phyloP scores from a whole-genome alignment of 2,888 invertebrate species.

The Spicauda simplicius region DNA sequence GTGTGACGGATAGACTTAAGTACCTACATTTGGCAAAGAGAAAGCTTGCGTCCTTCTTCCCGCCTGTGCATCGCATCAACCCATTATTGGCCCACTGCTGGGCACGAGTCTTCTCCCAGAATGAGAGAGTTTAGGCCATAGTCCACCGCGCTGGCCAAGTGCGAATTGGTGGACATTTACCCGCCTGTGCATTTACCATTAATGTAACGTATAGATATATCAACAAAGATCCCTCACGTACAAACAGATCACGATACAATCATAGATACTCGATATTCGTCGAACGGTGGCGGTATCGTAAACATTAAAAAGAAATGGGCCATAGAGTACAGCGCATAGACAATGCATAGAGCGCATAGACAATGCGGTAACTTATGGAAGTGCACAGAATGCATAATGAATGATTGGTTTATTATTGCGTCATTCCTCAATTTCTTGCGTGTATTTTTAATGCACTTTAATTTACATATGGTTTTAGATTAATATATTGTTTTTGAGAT shows the following conservation, averaged over 20 bases:
- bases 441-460: not conserved
- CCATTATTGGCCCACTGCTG: too few relatives aligned
- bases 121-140: too few relatives aligned
- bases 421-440: not conserved
- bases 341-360: slow-evolving; percentile 52
- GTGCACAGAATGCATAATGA: slow-evolving; percentile 13
- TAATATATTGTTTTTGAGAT: too few relatives aligned
- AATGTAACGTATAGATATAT: not conserved
- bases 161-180: too few relatives aligned
- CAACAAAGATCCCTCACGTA: slow-evolving; percentile 10
- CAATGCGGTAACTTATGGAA: slow-evolving; percentile 42
- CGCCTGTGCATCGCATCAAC: too few relatives aligned
- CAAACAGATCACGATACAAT: slow-evolving; percentile 18
- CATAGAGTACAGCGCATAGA: slow-evolving; percentile 61
- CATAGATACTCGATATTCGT: slow-evolving; percentile 12
- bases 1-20: too few relatives aligned
- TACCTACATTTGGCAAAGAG: too few relatives aligned
- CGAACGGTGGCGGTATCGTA: slow-evolving; percentile 57
- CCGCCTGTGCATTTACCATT: too few relatives aligned
- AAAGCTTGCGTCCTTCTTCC: too few relatives aligned
- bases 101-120: too few relatives aligned
- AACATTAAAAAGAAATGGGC: slow-evolving; percentile 77
- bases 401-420: not conserved
- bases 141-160: too few relatives aligned
- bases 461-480: too few relatives aligned